These are phyloP conservation scores for Osmoderma eremita DNA, from an alignment of 2,888 invertebrate species.

Conservation along the genomic window DNA sequence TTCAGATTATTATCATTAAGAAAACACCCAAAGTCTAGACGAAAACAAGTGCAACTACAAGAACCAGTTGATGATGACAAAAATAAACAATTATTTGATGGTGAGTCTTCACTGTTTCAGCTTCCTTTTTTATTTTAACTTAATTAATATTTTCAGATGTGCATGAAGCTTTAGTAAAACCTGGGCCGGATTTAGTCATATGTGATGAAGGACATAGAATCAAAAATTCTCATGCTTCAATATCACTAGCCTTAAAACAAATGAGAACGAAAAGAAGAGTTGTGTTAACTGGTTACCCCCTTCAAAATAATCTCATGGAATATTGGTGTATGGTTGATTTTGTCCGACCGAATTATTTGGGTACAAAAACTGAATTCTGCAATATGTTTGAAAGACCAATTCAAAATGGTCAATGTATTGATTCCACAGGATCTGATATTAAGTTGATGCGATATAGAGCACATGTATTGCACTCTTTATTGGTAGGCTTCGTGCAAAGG, in stretches of 20 bases:
- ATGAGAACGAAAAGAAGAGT: conserved; percentile 94
- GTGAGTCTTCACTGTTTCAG: conserved; percentile 61
- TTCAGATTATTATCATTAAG: conserved; percentile 89
- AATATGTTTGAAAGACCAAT: conserved; percentile 99
- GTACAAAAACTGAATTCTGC: conserved; percentile 95
- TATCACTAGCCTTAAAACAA: conserved; percentile 93
- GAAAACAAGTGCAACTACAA: conserved; percentile 63
- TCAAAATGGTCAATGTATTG: conserved; percentile 97
- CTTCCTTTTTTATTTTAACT: conserved; percentile 28
- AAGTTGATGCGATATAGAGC: conserved; percentile 94
- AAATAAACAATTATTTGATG: conserved; percentile 80
- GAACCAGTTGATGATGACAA: conserved; percentile 69
- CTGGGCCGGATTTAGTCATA: conserved; percentile 93
- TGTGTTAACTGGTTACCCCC: conserved; percentile 96
- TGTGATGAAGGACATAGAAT: conserved; percentile 98
- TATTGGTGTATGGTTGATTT: conserved; percentile 99
- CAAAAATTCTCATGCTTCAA: conserved; percentile 97
- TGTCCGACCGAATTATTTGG: conserved; percentile 96
- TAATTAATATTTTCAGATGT: conserved; percentile 70
- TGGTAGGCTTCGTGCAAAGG: conserved; percentile 96
- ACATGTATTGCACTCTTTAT: conserved; percentile 92
- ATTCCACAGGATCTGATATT: conserved; percentile 94
- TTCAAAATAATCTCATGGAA: conserved; percentile 96
- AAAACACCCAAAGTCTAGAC: conserved; percentile 73
- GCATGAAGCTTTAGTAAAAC: conserved; percentile 84